Base-by-base conservation (phyloP, 1,140 invertebrate genomes). In the Conus betulinus region DNA sequence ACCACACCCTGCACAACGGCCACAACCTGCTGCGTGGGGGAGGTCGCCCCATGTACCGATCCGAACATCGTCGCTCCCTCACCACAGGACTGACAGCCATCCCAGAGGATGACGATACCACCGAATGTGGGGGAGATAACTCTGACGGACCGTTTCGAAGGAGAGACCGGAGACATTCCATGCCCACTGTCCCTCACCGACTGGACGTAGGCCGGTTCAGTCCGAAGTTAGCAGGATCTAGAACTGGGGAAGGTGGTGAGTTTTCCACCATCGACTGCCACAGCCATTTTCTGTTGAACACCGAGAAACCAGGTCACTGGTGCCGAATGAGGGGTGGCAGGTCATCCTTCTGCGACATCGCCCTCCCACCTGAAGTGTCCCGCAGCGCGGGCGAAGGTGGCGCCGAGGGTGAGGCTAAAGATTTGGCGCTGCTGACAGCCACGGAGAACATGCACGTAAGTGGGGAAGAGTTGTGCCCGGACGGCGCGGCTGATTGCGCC, bases 391-490 rank as follows among this genome's bases (percentile, higher is more conserved):
- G 17, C 20, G 85, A 57, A 6, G 85, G 27, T 11, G 74, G 11
- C 4, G 23, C 5, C 5, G 52, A 55, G 20, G 71, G 27, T 39
- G 27, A 52, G 52, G 71, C 27, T 8, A 20, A 82, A 51, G 87
- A 88, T 51, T 85, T 91, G 39, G 89, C 90, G 6, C 88, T 93
- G 84, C 91, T 93, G 88, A 92, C 91, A 84, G 91, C 92, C 10
- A 89, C 89, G 25, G 92, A 94, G 74, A 87, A 93, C 71, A 85
- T 93, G 91, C 91, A 93, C 93, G 93, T 94, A 93, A 94, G 92
- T 93, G 91, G 88, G 91, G 91, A 89, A 87, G 88, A 39, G 39
- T 39, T 39, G 53, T 92, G 89, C 85, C 79, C 84, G 39, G 89
- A 81, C 25, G 78, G 87, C 87, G 60, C 84, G 90, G 86, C 89